Base-by-base conservation (phyloP, 2,113 vertebrate species). In the Diglossa brunneiventris region DNA sequence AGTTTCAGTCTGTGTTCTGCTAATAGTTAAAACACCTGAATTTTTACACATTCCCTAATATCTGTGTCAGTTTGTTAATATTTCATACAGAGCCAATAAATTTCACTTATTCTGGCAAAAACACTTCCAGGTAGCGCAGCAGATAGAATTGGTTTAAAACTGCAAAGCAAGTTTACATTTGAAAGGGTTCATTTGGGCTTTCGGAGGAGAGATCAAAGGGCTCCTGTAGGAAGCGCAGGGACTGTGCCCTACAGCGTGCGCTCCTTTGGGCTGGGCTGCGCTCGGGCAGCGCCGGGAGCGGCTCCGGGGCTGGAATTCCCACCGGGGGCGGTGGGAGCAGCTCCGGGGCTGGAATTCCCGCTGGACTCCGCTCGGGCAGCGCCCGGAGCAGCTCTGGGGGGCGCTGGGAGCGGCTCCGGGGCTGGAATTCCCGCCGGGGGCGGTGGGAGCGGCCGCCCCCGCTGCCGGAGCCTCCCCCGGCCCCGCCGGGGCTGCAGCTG, bases 181-280 rank as follows among this genome's bases (percentile, higher is more conserved):
- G 39, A 67, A 92, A 95, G 47, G 42, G 13, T 10, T 46, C 27
- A 14, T 49, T 55, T 90, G 55, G 4, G 22, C 50, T 92, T 69
- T 87, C 46, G 3, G 1, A 24, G 46, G 23, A 22, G 59, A 63
- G 46, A 78, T 66, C 59, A 49, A 75, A 85, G 68, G 23, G 27
- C 13, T 85, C 19, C 1, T 1, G 55, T 8, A 20, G 47, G 41
- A 50, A 55, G 56, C 11, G 72, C 26, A 16, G 84, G 13, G 33
- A 17, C 47, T 74, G 3, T 30, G 47, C 56, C 50, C 2, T 0
- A 7, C 19, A 31, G 46, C 1, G 0, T 2, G 6, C 15, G 68
- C 52, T 62, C 41, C 15, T 33, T 12, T 8, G 67, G 59, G 37
- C 59, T 31, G 70, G 46, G 64, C 39, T 46, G 2, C 9, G 0